Base-by-base conservation (phyloP, 2,113 vertebrate genomes). In the Ptychochromis oligacanthus region DNA sequence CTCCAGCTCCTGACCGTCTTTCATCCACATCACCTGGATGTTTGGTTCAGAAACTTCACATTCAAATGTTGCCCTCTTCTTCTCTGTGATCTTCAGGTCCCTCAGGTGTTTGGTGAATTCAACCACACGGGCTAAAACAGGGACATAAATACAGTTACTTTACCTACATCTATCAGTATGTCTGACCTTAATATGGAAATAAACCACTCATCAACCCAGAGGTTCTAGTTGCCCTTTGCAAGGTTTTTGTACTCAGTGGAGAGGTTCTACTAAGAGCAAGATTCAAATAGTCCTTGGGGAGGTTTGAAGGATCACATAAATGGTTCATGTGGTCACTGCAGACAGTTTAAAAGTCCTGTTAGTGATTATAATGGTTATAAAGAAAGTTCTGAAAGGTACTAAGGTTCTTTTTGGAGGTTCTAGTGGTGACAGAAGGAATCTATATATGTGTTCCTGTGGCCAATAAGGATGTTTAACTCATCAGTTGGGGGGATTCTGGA, bases 91-190 rank as follows among this genome's bases (percentile, higher is more conserved):
- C 85, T 98, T 99, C 79, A 99, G 96, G 83, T 99, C 97, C 92
- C 97, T 98, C 87, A 99, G 97, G 22, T 97, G 97, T 87, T 99
- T 99, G 81, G 97, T 97, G 93, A 99, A 99, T 82, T 99, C 97
- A 89, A 99, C 97, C 64, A 99, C 97, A 55, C 98, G 98, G 78
- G 98, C 98, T 99, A 8, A 34, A 81, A 79, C 20, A 61, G 12
- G 34, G 34, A 70, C 67, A 72, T 34, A 72, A 28, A 72, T 54
- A 72, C 6, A 72, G 65, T 72, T 72, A 72, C 65, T 52, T 75
- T 56, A 34, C 67, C 46, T n/a, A 52, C 18, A 72, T 54, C 67
- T 54, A 14, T n/a, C 67, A 72, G 46, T 34, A 28, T n/a, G 43
- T 72, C 26, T 72, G 67, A 72, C 46, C 67, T 52, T n/a, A 36